Conservation (phyloP, 2,888 invertebrate genomes). For the Conistra vaccinii region DNA sequence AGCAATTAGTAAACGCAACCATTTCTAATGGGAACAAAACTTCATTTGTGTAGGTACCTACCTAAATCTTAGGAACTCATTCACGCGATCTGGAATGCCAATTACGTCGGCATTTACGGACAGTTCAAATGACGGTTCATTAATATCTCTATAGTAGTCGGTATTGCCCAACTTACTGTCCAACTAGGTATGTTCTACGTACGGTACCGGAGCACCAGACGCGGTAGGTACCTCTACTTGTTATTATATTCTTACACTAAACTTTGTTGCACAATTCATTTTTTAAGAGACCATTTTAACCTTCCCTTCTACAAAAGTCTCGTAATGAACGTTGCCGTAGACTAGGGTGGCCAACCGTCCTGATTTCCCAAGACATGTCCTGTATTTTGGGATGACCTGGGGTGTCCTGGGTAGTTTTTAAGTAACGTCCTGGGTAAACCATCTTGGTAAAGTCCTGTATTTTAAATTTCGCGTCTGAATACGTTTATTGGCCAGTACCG, state of each 20-base stretch:
- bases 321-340: slow-evolving; percentile 2
- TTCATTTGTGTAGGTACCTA: slow-evolving; percentile 38
- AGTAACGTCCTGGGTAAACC: no score
- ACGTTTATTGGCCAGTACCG: no score
- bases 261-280: slow-evolving; percentile 16
- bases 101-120: slow-evolving; percentile 21
- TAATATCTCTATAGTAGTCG: slow-evolving; percentile 23
- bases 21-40: slow-evolving; percentile 40
- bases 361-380: no score
- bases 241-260: slow-evolving; percentile 20
- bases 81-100: slow-evolving; percentile 44
- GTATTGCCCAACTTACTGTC: slow-evolving; percentile 31
- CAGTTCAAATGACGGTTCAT: slow-evolving; percentile 29
- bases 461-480: no score
- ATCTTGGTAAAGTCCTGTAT: no score
- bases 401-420: no score
- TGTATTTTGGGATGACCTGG: no score
- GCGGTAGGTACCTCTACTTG: not conserved
- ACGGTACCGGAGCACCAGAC: slow-evolving; percentile 6
- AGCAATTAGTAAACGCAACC: slow-evolving; percentile 31
- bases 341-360: no score
- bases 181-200: not conserved
- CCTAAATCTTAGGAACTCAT: slow-evolving; percentile 50
- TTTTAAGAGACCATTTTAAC: slow-evolving; percentile 10
- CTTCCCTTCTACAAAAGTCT: slow-evolving; percentile 14